Percentiles rank a stretch among this genome's conserved stretches.
These are phyloP conservation scores for Sapajus apella DNA, from an alignment of 2,113 vertebrate species.

Conservation along the genomic window DNA sequence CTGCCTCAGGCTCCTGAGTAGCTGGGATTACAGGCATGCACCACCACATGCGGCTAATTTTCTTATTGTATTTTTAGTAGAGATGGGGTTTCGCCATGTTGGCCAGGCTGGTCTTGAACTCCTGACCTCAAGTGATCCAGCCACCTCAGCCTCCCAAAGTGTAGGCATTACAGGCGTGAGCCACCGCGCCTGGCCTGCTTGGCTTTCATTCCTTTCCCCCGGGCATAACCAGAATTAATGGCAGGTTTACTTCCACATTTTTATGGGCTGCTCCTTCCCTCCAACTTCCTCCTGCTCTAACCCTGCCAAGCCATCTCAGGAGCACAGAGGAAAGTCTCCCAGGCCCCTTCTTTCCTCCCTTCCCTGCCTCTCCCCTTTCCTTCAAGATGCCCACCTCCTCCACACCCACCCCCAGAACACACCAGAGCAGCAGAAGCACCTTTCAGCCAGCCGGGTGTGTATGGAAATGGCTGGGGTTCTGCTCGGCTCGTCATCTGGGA, in stretches of 20 bases:
- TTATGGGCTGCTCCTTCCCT: constrained; percentile 24
- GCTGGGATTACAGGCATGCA: no score
- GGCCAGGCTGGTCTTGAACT: no score
- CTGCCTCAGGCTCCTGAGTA: no score
- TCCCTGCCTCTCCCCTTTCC: not conserved
- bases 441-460: no score
- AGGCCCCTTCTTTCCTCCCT: no score
- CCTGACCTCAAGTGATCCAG: no score
- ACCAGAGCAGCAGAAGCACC: not conserved
- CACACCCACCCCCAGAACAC: not conserved
- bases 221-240: constrained; percentile 26
- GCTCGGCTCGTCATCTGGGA: not conserved
- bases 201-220: not conserved
- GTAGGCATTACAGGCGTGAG: no score
- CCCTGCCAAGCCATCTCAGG: accelerated
- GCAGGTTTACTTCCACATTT: constrained; percentile 55
- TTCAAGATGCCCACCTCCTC: not conserved
- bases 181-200: no score
- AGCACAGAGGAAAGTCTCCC: not conserved
- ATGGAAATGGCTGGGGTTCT: not conserved
- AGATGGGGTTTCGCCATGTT: no score
- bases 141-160: no score
- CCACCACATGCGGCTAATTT: no score
- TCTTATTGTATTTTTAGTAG: no score
- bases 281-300: not conserved